Evolutionary conservation across 1,140 invertebrate species (phyloP), one percentile per base, ranked within the genome.

Genomic region (Pollicipes pollicipes): DNA sequence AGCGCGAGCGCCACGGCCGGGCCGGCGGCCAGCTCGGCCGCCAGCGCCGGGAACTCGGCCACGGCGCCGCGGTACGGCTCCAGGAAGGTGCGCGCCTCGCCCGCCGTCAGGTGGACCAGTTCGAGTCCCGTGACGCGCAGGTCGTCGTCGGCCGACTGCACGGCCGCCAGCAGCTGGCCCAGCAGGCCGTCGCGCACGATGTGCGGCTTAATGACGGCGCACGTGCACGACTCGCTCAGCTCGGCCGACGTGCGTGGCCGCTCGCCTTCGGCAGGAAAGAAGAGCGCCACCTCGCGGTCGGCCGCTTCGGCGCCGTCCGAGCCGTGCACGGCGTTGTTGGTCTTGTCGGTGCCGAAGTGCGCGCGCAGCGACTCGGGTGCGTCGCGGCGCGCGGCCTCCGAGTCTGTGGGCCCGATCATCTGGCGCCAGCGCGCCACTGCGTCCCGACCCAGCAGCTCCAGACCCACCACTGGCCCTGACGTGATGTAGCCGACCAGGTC

Each of bases 51-150:
- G 79, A 91, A 94, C 77, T 94, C 90, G 13, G 85, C 83, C 17
- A 93, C 83, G 71, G 95, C 87, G n/a, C 90, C 89, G 80, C 93
- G 93, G 78, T 97, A 97, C 26, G 96, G 87, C 83, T 96, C 93
- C 78, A 89, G 87, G 82, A 97, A 95, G 80, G 95, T 91, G 77
- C 91, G 89, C 31, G 90, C 90, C 80, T 93, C 89, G 4, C 86
- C 82, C 74, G 86, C 84, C 73, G 90, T 89, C 75, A 95, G 81
- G 73, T 87, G 82, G 75, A 89, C 86, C 85, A 91, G 87, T 78
- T 90, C 85, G 45, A 94, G 80, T 8, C 89, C 90, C 3, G 88
- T 87, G 26, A 97, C 86, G 66, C 84, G 82, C 77, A 89, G 96
- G 13, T 86, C 86, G 66, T 84, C 84, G 69, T 88, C 85, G 68